Percentiles rank a stretch among this genome's conserved stretches.
These are phyloP conservation scores for Helobdella robusta DNA, from an alignment of 2,888 invertebrate genomes.

Conservation along the genomic window DNA sequence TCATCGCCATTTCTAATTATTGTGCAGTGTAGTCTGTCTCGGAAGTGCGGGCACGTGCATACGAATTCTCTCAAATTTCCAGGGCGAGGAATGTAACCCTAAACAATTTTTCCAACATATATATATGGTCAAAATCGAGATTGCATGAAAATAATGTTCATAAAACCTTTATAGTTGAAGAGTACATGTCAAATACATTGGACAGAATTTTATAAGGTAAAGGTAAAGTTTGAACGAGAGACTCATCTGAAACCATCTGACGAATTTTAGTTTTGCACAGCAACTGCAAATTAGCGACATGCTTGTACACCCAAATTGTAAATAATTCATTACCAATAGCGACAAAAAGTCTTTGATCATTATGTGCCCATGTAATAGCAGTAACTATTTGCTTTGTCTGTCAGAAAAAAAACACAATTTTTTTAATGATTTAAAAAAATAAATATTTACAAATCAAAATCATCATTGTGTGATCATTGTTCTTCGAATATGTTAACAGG, in stretches of 20 bases:
- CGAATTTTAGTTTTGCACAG: conserved; percentile 64
- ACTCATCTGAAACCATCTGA: conserved; percentile 55
- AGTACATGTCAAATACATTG: conserved; percentile 42
- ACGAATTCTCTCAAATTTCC: conserved; percentile 82
- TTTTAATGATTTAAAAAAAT: too few species aligned
- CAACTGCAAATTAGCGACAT: conserved; percentile 76
- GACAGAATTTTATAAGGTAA: conserved; percentile 67
- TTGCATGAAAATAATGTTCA: neutral
- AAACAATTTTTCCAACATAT: conserved; percentile 12
- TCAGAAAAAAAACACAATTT: too few species aligned
- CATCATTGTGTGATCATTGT: too few species aligned
- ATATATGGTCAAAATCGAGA: neutral
- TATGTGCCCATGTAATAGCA: conserved; percentile 95
- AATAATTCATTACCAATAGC: conserved; percentile 74
- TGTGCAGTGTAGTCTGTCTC: conserved; percentile 86
- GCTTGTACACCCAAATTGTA: conserved; percentile 82
- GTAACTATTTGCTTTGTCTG: conserved; percentile 60
- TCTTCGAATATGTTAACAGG: too few species aligned
- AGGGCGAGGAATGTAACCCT: conserved; percentile 89
- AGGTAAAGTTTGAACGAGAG: conserved; percentile 67
- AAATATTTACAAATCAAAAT: too few species aligned
- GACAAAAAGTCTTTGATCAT: conserved; percentile 85
- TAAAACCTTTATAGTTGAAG: conserved; percentile 75
- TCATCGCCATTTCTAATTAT: conserved; percentile 81
- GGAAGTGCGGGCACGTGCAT: conserved; percentile 73